phyloP scores from a whole-genome alignment of 2,888 invertebrate species.

The Tinea semifulvella region DNA sequence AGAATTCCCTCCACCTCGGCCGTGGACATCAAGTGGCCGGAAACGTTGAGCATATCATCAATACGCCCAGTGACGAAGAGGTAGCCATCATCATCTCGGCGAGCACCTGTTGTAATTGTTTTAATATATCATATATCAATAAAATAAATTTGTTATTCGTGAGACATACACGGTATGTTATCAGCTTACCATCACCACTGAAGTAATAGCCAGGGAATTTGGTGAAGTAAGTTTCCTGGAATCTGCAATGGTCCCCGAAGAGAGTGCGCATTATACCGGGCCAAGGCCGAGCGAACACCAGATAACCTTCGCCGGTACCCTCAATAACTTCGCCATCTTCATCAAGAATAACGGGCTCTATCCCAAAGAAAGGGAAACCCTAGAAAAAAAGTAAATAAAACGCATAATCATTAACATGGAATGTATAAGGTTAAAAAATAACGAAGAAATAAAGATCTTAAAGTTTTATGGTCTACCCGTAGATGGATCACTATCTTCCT shows the following conservation, averaged over 20 bases:
- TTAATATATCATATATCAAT: neutral
- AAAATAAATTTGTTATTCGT: neutral
- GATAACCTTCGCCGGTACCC: constrained; percentile 92
- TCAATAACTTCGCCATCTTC: constrained; percentile 87
- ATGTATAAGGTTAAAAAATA: too few species aligned
- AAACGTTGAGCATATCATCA: constrained; percentile 99
- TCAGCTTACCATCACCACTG: constrained; percentile 96
- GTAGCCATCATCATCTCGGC: constrained; percentile 92
- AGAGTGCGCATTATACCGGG: constrained; percentile 98
- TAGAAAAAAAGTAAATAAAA: constrained; percentile 33
- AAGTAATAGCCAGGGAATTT: constrained; percentile 97
- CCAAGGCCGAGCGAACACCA: constrained; percentile 96
- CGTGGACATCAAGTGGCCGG: constrained; percentile 97
- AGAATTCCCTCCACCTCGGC: constrained; percentile 91
- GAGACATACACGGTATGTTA: neutral
- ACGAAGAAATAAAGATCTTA: too few species aligned
- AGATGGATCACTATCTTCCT: too few species aligned
- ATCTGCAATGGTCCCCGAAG: constrained; percentile 89
- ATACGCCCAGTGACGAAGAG: constrained; percentile 96
- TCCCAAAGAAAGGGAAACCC: constrained; percentile 98
- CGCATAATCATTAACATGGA: neutral
- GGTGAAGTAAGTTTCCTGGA: constrained; percentile 91
- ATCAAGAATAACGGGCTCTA: constrained; percentile 86
- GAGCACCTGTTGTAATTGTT: constrained; percentile 72
- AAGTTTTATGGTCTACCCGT: too few species aligned